These are phyloP conservation scores for Proteles cristata DNA, from an alignment of 2,113 vertebrate genomes.

Conservation along the genomic window DNA sequence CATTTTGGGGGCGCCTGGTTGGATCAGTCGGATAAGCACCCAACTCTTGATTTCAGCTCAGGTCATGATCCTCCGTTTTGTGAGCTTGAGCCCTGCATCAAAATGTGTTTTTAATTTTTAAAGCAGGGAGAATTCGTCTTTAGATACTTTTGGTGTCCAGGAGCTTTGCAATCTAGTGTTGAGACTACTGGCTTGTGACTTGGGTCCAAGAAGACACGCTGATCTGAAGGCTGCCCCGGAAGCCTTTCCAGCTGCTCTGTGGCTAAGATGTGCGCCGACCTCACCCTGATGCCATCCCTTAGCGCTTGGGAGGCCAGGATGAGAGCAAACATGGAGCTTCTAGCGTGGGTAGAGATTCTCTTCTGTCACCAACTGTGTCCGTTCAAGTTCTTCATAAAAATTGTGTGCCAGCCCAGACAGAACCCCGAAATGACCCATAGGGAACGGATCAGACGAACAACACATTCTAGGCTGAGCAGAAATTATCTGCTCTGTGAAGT, in stretches of 20 bases:
- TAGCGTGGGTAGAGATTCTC: not conserved
- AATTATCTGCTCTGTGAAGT: not conserved
- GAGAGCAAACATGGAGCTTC: not conserved
- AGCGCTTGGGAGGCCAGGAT: not conserved
- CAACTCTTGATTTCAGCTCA: no score
- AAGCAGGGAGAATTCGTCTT: not conserved
- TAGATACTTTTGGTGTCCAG: not conserved
- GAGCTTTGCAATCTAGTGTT: not conserved
- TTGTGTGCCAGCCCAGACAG: slow-evolving; percentile 43
- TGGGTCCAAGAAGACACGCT: not conserved
- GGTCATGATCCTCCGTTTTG: no score
- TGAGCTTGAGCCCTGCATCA: no score
- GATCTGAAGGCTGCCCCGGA: not conserved
- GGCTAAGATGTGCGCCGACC: not conserved
- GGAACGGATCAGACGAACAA: slow-evolving; percentile 41
- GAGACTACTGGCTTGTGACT: not conserved
- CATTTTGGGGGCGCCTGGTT: no score
- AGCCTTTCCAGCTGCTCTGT: not conserved
- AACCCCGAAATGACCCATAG: slow-evolving; percentile 59
- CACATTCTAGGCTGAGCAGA: slow-evolving; percentile 2
- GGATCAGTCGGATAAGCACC: no score
- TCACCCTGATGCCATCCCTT: not conserved
- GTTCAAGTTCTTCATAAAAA: slow-evolving; percentile 65
- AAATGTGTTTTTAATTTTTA: not conserved
- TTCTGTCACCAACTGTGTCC: slow-evolving; percentile 10